Evolutionary conservation across 1,140 invertebrate genomes (phyloP), one percentile per base, ranked within the genome.

Genomic region (Hycleus phaleratus): DNA sequence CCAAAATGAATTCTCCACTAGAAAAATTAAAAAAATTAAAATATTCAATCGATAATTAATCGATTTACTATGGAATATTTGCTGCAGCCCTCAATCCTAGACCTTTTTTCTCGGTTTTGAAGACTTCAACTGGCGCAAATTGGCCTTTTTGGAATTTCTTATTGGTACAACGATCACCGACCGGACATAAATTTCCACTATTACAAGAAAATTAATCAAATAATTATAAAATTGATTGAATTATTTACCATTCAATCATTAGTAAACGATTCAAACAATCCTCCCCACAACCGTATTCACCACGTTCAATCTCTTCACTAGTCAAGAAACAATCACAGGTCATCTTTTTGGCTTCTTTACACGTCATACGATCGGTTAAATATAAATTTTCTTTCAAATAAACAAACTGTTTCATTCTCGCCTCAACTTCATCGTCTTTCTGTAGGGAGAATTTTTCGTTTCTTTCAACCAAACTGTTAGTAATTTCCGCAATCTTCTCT

Each of bases 231-330:
- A 32, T 8, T 4, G 44, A 49, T 38, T 63, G 4, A 32, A 32
- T 18, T 18, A 32, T 72, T 78, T 80, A 93, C 91, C 95, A 98
- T 85, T 98, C 96, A 73, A 98, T 97, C 87, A 97, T 93, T 4
- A 98, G 82, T 71, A 98, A 82, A 71, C 94, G 85, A 78, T 98
- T 98, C 4, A 98, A 81, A 78, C 96, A 98, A 75, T 97, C 93
- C 70, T 95, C 91, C 0, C 92, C 92, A 78, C 95, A 98, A 38
- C 92, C 93, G 26, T 84, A 75, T 73, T 93, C 86, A 1, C 91
- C 91, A 58, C 86, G 76, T 38, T 84, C 81, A 55, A 91, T 81
- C 64, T 97, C 95, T 69, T 95, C 91, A 73, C 88, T 86, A 3
- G 90, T 91, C 56, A 93, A 77, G 66, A 89, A 89, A 76, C 95